These are phyloP conservation scores for Agrochola lota DNA, from an alignment of 2,888 invertebrate genomes.

Conservation along the genomic window DNA sequence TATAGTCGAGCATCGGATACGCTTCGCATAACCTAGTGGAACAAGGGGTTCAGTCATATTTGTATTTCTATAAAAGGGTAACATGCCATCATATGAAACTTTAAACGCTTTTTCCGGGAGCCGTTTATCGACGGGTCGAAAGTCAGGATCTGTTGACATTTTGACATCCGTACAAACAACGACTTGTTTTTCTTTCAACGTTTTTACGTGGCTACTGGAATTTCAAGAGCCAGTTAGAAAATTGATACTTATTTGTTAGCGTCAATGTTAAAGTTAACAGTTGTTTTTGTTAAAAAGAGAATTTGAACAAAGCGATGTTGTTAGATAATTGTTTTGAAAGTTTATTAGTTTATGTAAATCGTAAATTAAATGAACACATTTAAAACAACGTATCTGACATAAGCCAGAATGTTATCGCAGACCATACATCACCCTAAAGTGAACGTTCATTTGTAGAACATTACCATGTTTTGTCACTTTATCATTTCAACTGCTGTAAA, in stretches of 20 bases:
- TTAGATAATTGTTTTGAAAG: slow-evolving; percentile 3
- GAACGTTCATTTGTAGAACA: slow-evolving; percentile 39
- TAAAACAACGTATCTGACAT: slow-evolving; percentile 43
- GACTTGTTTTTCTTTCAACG: slow-evolving; percentile 73
- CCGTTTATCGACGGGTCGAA: slow-evolving; percentile 78
- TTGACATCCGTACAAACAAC: slow-evolving; percentile 86
- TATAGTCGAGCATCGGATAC: background rate
- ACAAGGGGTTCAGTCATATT: slow-evolving; percentile 75
- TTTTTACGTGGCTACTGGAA: slow-evolving; percentile 79
- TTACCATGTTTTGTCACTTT: slow-evolving; percentile 52
- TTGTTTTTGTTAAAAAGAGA: background rate
- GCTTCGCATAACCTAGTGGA: slow-evolving; percentile 66
- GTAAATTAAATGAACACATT: slow-evolving; percentile 56
- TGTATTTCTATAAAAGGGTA: slow-evolving; percentile 82
- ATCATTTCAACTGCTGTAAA: slow-evolving; percentile 53
- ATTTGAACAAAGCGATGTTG: background rate
- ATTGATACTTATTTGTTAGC: slow-evolving; percentile 43
- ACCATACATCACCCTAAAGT: slow-evolving; percentile 32
- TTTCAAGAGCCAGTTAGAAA: slow-evolving; percentile 55
- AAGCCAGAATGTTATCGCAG: slow-evolving; percentile 41
- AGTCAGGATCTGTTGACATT: slow-evolving; percentile 85
- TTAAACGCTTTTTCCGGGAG: slow-evolving; percentile 84
- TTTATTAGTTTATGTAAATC: slow-evolving; percentile 23
- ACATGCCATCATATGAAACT: slow-evolving; percentile 78
- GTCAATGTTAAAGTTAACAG: background rate